Base-by-base conservation (phyloP, 1,140 invertebrate genomes). In the Helicoverpa zea region DNA sequence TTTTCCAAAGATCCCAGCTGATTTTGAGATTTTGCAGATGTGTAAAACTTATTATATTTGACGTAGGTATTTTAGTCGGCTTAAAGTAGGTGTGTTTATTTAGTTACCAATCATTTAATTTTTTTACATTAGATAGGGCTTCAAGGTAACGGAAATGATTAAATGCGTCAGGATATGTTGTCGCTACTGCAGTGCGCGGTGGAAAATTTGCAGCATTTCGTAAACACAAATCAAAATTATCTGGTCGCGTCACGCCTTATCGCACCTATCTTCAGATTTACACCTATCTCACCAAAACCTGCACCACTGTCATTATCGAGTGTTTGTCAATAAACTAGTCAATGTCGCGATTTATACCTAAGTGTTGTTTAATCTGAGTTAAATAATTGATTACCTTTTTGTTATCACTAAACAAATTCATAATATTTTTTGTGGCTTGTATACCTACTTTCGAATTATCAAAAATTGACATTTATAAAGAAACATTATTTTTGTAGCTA, bases 311-410 rank as follows among this genome's bases (percentile, higher is more conserved):
- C 1, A 59, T 59, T 12, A 59, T 3, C 58, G 29, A 59, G 29
- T 29, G 2, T 10, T 59, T 29, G 18, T 29, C 58, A 59, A 59
- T 59, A 29, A 59, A 23, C 58, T 29, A 29, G 58, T 59, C 18
- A 59, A 29, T 59, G 13, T 59, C 58, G 29, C 58, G 58, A 29
- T 59, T 59, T 59, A 4, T 59, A 59, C 58, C 18, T 59, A 29
- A 2, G 29, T 29, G 3, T 12, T 23, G 23, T 59, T 12, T 59
- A 13, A 59, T 59, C 58, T 59, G 10, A 13, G 11, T 18, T 59
- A 29, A 59, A 59, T 59, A 59, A 29, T 13, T 13, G 18, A 59
- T 59, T 23, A 59, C 13, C 35, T 43, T 43, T 43, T 43, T 43
- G 7, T 43, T 43, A 43, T 43, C 35, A 43, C 35, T 43, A 43